A percentile compares a stretch with the other conserved stretches of the same genome.
phyloP scores from a whole-genome alignment of 1,140 invertebrate species.

The Leptinotarsa lineolata region DNA sequence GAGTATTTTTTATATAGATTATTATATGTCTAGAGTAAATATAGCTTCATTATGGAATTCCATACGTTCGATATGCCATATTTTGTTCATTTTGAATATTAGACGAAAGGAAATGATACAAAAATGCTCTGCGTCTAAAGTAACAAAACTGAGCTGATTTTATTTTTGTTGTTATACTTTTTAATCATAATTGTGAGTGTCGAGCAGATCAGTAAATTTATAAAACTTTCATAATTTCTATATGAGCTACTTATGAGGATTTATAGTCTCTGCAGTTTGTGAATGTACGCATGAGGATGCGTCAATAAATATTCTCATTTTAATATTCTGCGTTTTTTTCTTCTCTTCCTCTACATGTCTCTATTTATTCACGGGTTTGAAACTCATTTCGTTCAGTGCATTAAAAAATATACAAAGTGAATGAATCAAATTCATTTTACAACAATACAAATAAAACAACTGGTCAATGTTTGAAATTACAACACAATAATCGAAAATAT shows the following conservation, averaged over 20 bases:
- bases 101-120: conserved; percentile 9
- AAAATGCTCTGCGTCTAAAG: conserved; percentile 36
- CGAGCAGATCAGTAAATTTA: conserved; percentile 43
- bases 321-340: conserved; percentile 32
- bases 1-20: conserved; percentile 34
- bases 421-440: no score
- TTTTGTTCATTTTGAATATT: conserved; percentile 22
- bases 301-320: conserved; percentile 51
- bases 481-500: no score
- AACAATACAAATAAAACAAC: no score
- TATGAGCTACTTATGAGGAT: conserved; percentile 45
- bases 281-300: conserved; percentile 47
- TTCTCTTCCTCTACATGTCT: background rate
- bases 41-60: conserved; percentile 22
- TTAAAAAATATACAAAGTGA: no score
- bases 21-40: conserved; percentile 25
- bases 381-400: no score
- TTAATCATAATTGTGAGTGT: conserved; percentile 40
- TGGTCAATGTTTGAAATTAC: no score
- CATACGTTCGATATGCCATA: conserved; percentile 26
- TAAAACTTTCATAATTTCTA: conserved; percentile 42
- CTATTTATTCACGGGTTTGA: no score
- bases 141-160: conserved; percentile 37
- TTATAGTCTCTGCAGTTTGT: conserved; percentile 47
- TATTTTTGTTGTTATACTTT: conserved; percentile 39